Percentiles rank a stretch among this genome's conserved stretches.
Evolutionary conservation across 1,140 invertebrate genomes (phyloP).

Genomic region (Mercenaria mercenaria): DNA sequence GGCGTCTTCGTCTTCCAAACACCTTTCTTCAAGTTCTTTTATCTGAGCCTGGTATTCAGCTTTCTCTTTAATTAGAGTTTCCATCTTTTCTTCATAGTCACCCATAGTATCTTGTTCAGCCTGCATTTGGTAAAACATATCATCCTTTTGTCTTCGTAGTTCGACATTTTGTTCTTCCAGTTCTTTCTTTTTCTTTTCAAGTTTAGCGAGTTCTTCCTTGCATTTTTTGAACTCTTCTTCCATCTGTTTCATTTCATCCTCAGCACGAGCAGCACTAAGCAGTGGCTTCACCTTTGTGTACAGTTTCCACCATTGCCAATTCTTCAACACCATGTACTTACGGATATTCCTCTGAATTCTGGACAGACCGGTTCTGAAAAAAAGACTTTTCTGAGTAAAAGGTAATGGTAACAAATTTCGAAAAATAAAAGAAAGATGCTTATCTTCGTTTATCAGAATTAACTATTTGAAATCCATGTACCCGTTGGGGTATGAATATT

Average conservation of each 20-base stretch:
- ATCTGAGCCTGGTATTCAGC: slow-evolving; percentile 97
- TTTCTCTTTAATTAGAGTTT: slow-evolving; percentile 97
- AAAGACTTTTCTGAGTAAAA: slow-evolving; percentile 66
- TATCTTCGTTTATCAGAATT: no score
- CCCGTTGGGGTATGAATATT: no score
- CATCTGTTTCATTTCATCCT: slow-evolving; percentile 99
- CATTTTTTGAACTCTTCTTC: slow-evolving; percentile 97
- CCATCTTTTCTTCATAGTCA: slow-evolving; percentile 95
- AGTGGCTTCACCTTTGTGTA: slow-evolving; percentile 99
- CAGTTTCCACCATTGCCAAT: slow-evolving; percentile 99
- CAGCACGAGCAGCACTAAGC: slow-evolving; percentile 98
- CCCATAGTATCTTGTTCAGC: slow-evolving; percentile 87
- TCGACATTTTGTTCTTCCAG: slow-evolving; percentile 96
- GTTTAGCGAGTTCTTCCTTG: slow-evolving; percentile 96
- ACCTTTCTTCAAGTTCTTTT: slow-evolving; percentile 97
- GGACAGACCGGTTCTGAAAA: slow-evolving; percentile 93
- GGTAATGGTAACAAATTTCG: no score
- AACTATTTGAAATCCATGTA: no score
- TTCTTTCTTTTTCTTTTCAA: slow-evolving; percentile 98
- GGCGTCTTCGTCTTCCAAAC: slow-evolving; percentile 97
- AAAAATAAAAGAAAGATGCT: no score
- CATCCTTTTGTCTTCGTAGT: slow-evolving; percentile 94
- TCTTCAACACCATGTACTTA: slow-evolving; percentile 98
- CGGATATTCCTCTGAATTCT: slow-evolving; percentile 99
- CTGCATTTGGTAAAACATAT: slow-evolving; percentile 93